Evolutionary conservation across 92 coral and sea anemone genomes (phyloP), one percentile per base, ranked within the genome.

Genomic region (Palythoa grandiflora): DNA sequence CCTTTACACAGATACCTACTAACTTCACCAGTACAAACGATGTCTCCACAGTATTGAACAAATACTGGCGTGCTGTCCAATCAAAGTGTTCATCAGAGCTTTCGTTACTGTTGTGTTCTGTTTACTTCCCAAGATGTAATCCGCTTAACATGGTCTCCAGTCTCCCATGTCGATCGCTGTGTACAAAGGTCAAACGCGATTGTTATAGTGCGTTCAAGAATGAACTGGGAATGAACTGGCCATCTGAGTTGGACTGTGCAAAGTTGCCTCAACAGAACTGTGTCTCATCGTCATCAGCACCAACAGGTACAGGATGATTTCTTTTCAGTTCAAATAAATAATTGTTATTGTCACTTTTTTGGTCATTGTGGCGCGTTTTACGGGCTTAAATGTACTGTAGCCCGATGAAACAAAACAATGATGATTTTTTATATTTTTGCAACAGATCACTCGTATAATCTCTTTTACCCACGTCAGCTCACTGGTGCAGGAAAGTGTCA

Each of bases 401-500:
- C 28, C 28, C 28, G 28, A 28, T 28, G 28, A 28, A 28, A 28
- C 28, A 28, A 28, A 28, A 28, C 28, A 28, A 28, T 57, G n/a
- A 44, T 63, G 70, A 8, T 9, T 16, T 63, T 19, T 17, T 63
- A 19, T 75, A 14, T 66, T 47, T 66, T 14, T 36, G 5, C 38
- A 10, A 80, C 61, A 81, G 86, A 81, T 81, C 60, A 52, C n/a
- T 65, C 74, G n/a, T 81, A 75, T 1, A 66, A 11, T 51, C 57
- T 63, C 60, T 1, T 81, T 3, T 81, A 81, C 40, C 86, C 86
- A 15, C 75, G 61, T 16, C 44, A 66, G 44, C 86, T 81, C 20
- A 81, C 86, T 17, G 86, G 86, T 2, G 86, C 75, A 65, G 86
- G 86, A 63, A 63, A 66, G 21, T 81, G 86, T 55, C 86, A 81